A percentile compares a stretch with the other conserved stretches of the same genome.
Evolutionary conservation across 2,113 vertebrate genomes (phyloP).

Genomic region (Quiscalus mexicanus): DNA sequence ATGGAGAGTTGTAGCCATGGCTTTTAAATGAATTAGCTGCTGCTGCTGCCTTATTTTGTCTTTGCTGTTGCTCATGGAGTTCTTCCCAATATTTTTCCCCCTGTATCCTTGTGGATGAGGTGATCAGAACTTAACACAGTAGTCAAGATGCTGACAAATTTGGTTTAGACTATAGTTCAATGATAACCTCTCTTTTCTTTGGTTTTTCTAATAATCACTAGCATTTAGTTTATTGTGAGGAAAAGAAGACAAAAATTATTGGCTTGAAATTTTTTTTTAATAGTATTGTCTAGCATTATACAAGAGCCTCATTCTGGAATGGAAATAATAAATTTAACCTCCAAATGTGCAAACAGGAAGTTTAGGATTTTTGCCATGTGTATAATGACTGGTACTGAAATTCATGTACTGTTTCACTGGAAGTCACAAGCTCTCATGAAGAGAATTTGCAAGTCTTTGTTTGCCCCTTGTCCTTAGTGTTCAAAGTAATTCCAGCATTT

Average conservation of each 20-base stretch:
- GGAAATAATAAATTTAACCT: neutral
- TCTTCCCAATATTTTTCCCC: fast-evolving
- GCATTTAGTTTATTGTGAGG: fast-evolving
- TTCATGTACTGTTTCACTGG: neutral
- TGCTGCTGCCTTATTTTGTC: neutral
- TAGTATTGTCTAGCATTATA: neutral
- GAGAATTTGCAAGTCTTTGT: neutral
- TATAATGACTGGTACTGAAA: neutral
- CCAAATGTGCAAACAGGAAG: neutral
- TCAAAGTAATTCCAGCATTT: neutral
- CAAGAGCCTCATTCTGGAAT: neutral
- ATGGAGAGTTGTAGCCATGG: neutral
- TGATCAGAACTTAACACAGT: neutral
- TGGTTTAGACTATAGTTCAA: neutral
- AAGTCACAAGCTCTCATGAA: neutral
- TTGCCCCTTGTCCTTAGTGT: neutral
- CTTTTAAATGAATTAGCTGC: neutral
- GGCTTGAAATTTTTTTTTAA: neutral
- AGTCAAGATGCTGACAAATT: neutral
- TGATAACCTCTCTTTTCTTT: neutral
- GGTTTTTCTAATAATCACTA: neutral
- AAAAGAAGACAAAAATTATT: neutral
- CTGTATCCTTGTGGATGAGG: neutral
- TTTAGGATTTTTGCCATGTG: neutral
- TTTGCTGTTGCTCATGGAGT: neutral